These are phyloP conservation scores for Ranitomeya imitator DNA, from an alignment of 2,113 vertebrate genomes.

Conservation along the genomic window DNA sequence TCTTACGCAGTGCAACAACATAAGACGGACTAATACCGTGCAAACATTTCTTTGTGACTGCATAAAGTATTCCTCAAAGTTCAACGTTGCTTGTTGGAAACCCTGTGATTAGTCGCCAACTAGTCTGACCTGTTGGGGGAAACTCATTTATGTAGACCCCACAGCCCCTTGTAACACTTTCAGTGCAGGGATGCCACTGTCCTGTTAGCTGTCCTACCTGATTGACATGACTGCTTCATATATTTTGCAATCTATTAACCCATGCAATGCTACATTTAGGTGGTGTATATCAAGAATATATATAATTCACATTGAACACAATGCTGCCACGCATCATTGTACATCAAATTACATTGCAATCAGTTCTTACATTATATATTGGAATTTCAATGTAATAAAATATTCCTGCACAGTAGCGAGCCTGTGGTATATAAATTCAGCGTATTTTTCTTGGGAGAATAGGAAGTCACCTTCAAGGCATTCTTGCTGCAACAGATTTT, in stretches of 20 bases:
- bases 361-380: background rate
- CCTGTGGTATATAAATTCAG: background rate
- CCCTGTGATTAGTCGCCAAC: background rate
- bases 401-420: background rate
- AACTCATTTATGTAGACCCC: background rate
- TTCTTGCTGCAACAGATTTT: conserved; percentile 39
- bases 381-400: background rate
- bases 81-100: background rate
- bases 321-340: no score
- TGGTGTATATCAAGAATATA: background rate
- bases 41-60: background rate
- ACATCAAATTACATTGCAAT: background rate
- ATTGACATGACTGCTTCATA: background rate
- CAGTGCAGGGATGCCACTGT: background rate
- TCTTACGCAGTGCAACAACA: background rate
- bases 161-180: background rate
- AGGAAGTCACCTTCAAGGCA: conserved; percentile 52
- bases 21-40: background rate
- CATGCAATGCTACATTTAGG: background rate
- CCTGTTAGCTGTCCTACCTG: background rate
- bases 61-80: background rate
- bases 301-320: no score
- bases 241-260: background rate
- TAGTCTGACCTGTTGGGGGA: background rate
- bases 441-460: background rate